Conservation (phyloP, 92 coral and sea anemone species). For the Umimayanthus kanabou region DNA sequence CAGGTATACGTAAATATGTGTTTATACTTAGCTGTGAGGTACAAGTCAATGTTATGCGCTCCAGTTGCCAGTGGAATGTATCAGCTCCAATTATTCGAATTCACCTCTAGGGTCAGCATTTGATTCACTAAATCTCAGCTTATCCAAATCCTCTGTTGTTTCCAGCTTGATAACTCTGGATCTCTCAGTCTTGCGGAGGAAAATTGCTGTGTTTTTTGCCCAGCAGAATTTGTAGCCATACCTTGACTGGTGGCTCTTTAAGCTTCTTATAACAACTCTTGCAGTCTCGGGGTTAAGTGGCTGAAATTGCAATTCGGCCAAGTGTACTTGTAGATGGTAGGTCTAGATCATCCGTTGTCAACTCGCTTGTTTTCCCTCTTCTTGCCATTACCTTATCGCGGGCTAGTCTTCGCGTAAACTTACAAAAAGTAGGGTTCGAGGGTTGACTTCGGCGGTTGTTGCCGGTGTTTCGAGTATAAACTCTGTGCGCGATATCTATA, state of each 20-base stretch:
- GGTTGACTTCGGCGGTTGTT: background rate
- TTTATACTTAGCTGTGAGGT: background rate
- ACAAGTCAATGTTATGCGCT: background rate
- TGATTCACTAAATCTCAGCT: conserved; percentile 11
- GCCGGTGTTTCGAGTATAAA: conserved; percentile 11
- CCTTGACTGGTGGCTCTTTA: conserved; percentile 11
- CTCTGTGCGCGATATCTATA: conserved; percentile 43
- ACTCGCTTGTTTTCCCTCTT: background rate
- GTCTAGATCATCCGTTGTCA: conserved; percentile 4
- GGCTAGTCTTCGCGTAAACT: conserved; percentile 39
- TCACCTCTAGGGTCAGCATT: background rate
- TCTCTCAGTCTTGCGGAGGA: conserved; percentile 11
- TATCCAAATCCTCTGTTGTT: conserved; percentile 6
- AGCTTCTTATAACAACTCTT: conserved; percentile 30
- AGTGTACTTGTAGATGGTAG: conserved; percentile 4
- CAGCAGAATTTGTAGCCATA: conserved; percentile 13
- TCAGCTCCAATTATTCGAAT: background rate
- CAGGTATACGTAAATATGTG: too few species aligned
- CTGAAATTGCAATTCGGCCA: conserved; percentile 38
- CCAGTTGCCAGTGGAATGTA: background rate
- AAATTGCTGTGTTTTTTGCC: conserved; percentile 28
- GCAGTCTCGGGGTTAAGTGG: conserved; percentile 17
- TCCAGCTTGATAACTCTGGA: conserved; percentile 31
- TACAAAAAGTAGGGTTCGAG: conserved; percentile 39
- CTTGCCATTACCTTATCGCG: conserved; percentile 35